Percentiles rank a stretch among this genome's conserved stretches.
Conservation (phyloP, 2,888 invertebrate species). For the Platypus cylindrus region DNA sequence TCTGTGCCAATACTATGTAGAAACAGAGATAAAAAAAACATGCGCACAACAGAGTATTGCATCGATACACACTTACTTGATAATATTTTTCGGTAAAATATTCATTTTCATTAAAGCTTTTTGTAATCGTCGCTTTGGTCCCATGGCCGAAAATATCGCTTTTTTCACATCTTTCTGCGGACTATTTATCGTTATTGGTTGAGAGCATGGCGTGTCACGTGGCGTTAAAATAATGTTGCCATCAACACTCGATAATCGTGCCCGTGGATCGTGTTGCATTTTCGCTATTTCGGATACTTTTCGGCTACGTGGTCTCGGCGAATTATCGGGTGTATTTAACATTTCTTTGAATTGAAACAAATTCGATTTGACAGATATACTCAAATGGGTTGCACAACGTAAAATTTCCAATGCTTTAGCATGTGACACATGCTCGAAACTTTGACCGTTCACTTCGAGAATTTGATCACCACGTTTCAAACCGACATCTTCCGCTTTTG, state of each 20-base stretch:
- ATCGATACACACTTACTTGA: constrained; percentile 31
- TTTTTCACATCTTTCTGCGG: constrained; percentile 47
- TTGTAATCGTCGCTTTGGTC: constrained; percentile 71
- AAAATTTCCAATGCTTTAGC: constrained; percentile 87
- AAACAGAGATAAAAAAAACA: neutral
- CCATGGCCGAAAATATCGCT: constrained; percentile 75
- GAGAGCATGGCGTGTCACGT: constrained; percentile 35
- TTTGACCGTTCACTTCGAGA: constrained; percentile 94
- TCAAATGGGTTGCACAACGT: constrained; percentile 86
- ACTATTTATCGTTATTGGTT: constrained; percentile 47
- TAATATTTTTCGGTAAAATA: constrained; percentile 72
- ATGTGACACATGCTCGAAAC: constrained; percentile 86
- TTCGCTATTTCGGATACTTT: constrained; percentile 47
- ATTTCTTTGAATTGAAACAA: constrained; percentile 74
- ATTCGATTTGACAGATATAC: constrained; percentile 94
- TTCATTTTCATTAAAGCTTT: constrained; percentile 84
- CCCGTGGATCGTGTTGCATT: constrained; percentile 56
- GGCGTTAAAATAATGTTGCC: constrained; percentile 30
- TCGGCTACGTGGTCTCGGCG: constrained; percentile 56
- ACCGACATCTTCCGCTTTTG: constrained; percentile 92
- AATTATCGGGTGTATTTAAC: constrained; percentile 66
- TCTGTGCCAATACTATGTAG: constrained; percentile 33
- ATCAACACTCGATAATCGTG: constrained; percentile 70
- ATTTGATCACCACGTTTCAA: constrained; percentile 96
- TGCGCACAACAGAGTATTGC: neutral